Evolutionary conservation across 2,797 vertebrate species (phyloP).

Genomic region (Alcedo atthis): DNA sequence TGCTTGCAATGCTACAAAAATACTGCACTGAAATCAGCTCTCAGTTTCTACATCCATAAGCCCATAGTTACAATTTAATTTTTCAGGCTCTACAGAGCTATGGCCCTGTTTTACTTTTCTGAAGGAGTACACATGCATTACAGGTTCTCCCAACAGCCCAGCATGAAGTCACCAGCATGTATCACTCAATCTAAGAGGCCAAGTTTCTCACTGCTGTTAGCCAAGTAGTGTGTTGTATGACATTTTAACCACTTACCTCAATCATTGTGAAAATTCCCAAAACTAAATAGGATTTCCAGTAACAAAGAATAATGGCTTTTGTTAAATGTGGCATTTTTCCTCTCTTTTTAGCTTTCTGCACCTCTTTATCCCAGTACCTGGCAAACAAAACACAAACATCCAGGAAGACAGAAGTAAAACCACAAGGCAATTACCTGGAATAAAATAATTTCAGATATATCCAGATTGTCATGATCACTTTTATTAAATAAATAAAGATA

Average conservation of each 20-base stretch:
- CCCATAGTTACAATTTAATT: not conserved
- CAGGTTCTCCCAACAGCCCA: not conserved
- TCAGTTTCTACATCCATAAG: not conserved
- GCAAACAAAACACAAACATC: not conserved
- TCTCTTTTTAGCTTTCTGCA: constrained; percentile 83
- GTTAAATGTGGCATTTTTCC: constrained; percentile 82
- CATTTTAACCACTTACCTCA: constrained; percentile 81
- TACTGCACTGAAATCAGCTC: not conserved
- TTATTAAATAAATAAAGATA: not conserved
- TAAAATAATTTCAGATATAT: not conserved
- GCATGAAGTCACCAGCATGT: not conserved
- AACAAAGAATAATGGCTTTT: constrained; percentile 88
- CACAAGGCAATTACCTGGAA: not conserved
- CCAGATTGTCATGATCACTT: not conserved
- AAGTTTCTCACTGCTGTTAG: not conserved
- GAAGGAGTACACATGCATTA: not conserved
- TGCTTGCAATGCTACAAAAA: not conserved
- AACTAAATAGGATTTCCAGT: constrained; percentile 88
- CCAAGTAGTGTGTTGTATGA: not conserved
- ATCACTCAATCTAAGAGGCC: not conserved
- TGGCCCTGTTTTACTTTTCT: not conserved
- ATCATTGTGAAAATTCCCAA: constrained; percentile 89
- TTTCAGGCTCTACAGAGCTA: not conserved
- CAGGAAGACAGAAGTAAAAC: not conserved
- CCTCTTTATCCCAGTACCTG: constrained; percentile 90